Evolutionary conservation across 2,797 vertebrate genomes (phyloP), one percentile per base, ranked within the genome.

Genomic region (Poecilia picta): DNA sequence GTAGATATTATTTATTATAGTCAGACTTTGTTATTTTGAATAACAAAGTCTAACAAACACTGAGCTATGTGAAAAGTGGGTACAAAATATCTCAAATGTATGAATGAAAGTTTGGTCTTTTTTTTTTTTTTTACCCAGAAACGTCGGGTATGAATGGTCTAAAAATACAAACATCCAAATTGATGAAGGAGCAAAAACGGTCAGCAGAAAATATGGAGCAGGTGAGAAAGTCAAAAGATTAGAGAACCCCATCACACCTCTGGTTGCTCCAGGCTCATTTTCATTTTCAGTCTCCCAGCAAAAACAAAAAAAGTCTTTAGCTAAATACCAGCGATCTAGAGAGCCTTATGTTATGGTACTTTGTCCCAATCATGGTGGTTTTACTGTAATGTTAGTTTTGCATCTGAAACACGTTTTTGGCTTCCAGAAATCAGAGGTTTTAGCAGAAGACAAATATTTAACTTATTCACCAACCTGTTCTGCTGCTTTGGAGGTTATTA

Each of bases 201-300:
- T 20, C 62, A 64, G 16, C 10, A 66, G 18, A 2, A 90, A 91
- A 93, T 89, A 89, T 78, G 46, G 83, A 84, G 85, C 78, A 89
- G 85, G 81, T 83, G 87, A 88, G 84, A 87, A 77, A 83, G 83
- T 85, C 80, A 85, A 36, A 80, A 86, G 89, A 90, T 89, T 88
- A 89, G 90, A 90, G 90, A 86, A 45, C 28, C 89, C 83, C n/a
- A 62, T 62, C 57, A 62, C 28, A 62, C 13, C 13, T 62, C 59
- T 18, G 59, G 15, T 62, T 33, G 84, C 89, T 85, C 83, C 76
- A 73, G 88, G 90, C 86, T 80, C 39, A 89, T 89, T 89, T 86
- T 70, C 70, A 83, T 89, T 89, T 86, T 71, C 72, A 83, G 81
- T 76, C 81, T 83, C 76, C 55, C 72, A 55, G 74, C 79, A 85